phyloP scores from a whole-genome alignment of 2,888 invertebrate genomes.

The Morpho achilles region DNA sequence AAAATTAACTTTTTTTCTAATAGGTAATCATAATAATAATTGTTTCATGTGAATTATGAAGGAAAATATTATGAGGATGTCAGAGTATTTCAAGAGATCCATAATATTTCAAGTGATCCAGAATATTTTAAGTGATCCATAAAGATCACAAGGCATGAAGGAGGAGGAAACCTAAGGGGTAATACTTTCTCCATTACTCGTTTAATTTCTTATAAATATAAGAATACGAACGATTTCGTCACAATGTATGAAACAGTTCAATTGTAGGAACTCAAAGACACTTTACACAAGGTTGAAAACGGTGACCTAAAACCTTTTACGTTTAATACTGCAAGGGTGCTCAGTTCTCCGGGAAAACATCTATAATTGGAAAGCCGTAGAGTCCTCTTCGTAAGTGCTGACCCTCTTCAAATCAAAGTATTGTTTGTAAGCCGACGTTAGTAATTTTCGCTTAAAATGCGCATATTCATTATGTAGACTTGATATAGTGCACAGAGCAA shows the following conservation, averaged over 20 bases:
- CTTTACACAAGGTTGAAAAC: constrained; percentile 20
- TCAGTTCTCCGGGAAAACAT: constrained; percentile 55
- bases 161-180: too few relatives aligned
- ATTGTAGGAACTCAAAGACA: constrained; percentile 3
- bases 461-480: constrained; percentile 9
- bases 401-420: constrained; percentile 57
- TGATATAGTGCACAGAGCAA: neutral
- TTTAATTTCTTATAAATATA: neutral
- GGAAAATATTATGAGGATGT: too few relatives aligned
- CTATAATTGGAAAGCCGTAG: constrained; percentile 68
- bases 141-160: too few relatives aligned
- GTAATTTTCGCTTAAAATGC: constrained; percentile 10
- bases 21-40: too few relatives aligned
- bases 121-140: too few relatives aligned
- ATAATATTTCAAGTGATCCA: too few relatives aligned
- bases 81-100: too few relatives aligned
- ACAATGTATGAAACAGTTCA: neutral
- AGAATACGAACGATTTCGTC: constrained; percentile 1
- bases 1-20: too few relatives aligned
- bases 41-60: too few relatives aligned
- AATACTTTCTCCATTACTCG: too few relatives aligned
- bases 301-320: constrained; percentile 33
- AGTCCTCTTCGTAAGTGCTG: constrained; percentile 54
- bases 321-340: constrained; percentile 36
- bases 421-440: constrained; percentile 31